Base-by-base conservation (phyloP, 2,888 invertebrate genomes). In the Dryobotodes eremita region DNA sequence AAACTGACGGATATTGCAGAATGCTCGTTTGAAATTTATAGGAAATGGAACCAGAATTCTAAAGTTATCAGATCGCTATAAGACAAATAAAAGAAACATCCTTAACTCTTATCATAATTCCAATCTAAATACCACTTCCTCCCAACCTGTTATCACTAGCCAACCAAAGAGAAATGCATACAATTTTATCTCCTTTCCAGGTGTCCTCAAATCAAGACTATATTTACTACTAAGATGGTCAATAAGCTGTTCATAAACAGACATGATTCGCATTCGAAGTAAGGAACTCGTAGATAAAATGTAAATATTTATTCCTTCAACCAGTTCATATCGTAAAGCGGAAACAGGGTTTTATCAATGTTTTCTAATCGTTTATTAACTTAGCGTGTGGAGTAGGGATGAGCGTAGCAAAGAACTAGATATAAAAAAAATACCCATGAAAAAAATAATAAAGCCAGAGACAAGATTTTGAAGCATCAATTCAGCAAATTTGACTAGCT, bases 291-390 rank as follows among this genome's bases (percentile, higher is more conserved):
- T 26, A 65, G 74, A 83, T 82, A 75, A 88, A 86, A 81, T 80
- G 77, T 61, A 73, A 79, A 86, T 85, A 74, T 86, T 86, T 85
- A 88, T 85, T 69, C 75, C 76, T 61, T 59, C 50, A 79, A 76
- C 75, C 79, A 62, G 80, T 78, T 87, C 79, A 80, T 87, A 82
- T 80, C 77, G 64, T 85, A 75, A 79, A 80, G 79, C 83, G 73
- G 87, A 81, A 78, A 82, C 79, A 61, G 59, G 83, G 48, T 87
- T 88, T 82, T 85, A 85, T 88, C 82, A 80, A 84, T 79, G 80
- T 83, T 85, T 86, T 80, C 79, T 88, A 88, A 83, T 86, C 83
- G 81, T 80, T 86, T 83, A 85, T 85, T 82, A 86, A 86, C 57
- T 80, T 82, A 65, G 65, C 72, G 23, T 65, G 48, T 66, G 59